phyloP scores from a whole-genome alignment of 2,888 invertebrate species.

The Notodonta ziczac region DNA sequence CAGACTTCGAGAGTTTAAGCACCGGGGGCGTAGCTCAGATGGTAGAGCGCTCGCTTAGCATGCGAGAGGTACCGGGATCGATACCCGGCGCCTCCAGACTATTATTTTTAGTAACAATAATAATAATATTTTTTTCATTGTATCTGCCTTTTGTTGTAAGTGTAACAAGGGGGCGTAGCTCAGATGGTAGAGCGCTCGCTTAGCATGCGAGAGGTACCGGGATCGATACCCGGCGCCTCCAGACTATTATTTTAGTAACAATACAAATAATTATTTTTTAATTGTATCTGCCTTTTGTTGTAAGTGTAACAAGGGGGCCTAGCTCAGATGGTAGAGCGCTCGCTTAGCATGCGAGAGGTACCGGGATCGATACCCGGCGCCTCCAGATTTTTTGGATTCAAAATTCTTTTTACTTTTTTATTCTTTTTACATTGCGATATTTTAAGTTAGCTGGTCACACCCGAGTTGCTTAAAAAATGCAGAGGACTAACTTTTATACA shows the following conservation, averaged over 20 bases:
- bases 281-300: neutral
- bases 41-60: constrained; percentile 86
- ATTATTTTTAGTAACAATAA: constrained; percentile 9
- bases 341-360: constrained; percentile 85
- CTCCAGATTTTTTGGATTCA: constrained; percentile 32
- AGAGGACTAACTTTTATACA: no score
- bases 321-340: constrained; percentile 85
- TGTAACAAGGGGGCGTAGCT: constrained; percentile 72
- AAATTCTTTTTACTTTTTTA: no score
- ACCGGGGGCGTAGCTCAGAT: constrained; percentile 82
- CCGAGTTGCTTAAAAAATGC: no score
- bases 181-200: constrained; percentile 86
- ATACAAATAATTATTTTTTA: neutral
- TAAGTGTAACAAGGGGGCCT: constrained; percentile 61
- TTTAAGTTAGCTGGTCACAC: no score
- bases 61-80: constrained; percentile 82
- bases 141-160: neutral
- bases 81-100: constrained; percentile 57
- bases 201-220: constrained; percentile 85
- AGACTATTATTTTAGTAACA: constrained; percentile 18
- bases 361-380: constrained; percentile 68
- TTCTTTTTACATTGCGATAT: no score
- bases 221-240: constrained; percentile 62
- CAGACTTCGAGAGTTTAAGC: neutral
- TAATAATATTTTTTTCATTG: neutral